phyloP scores from a whole-genome alignment of 2,113 vertebrate species.

The Tupaia chinensis region DNA sequence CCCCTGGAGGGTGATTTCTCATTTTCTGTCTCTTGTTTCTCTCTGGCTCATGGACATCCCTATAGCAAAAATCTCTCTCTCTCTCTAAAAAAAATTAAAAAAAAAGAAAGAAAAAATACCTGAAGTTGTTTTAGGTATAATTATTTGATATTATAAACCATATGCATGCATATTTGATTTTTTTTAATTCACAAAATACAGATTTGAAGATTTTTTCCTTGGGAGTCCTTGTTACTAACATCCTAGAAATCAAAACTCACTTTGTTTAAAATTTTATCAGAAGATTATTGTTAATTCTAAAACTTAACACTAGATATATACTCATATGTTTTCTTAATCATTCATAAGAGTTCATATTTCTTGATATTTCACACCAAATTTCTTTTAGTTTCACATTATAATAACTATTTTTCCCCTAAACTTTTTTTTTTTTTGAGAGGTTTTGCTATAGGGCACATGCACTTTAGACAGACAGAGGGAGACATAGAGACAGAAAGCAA shows the following conservation, averaged over 20 bases:
- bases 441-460: too few species aligned
- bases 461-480: too few species aligned
- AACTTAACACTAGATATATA: background rate
- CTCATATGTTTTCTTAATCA: background rate
- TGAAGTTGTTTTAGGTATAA: background rate
- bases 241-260: background rate
- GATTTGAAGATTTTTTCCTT: slow-evolving; percentile 31
- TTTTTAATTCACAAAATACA: slow-evolving; percentile 2
- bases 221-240: background rate
- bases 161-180: background rate
- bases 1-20: too few species aligned
- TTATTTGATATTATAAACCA: slow-evolving; percentile 23
- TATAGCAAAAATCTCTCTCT: too few species aligned
- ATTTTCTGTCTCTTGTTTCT: too few species aligned
- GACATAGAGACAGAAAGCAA: too few species aligned
- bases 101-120: background rate
- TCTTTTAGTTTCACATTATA: background rate
- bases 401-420: background rate
- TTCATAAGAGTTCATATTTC: background rate
- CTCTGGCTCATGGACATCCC: too few species aligned
- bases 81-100: too few species aligned
- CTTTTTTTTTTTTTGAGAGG: too few species aligned
- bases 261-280: background rate
- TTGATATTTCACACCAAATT: background rate
- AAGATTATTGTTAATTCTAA: background rate